phyloP scores from a whole-genome alignment of 1,140 invertebrate genomes.

The Drosophila albomicans region DNA sequence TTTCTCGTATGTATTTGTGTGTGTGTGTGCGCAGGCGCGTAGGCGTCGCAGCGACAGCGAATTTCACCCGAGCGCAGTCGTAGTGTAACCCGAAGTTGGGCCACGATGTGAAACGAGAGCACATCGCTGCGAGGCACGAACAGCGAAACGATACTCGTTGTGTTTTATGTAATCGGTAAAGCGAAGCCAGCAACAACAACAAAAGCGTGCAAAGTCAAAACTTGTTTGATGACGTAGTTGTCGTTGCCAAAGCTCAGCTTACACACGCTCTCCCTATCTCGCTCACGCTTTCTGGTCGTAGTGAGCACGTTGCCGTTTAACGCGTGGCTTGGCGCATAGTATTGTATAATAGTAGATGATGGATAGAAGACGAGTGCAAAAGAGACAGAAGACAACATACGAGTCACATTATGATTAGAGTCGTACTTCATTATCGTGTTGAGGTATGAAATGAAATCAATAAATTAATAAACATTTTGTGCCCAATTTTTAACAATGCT shows the following conservation, averaged over 20 bases:
- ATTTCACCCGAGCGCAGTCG: conserved; percentile 53
- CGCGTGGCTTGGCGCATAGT: conserved; percentile 62
- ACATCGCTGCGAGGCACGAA: conserved; percentile 55
- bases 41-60: conserved; percentile 28
- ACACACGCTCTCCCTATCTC: conserved; percentile 29
- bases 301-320: conserved; percentile 67
- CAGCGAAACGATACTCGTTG: conserved; percentile 27
- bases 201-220: conserved; percentile 50
- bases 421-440: conserved; percentile 33
- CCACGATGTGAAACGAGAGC: conserved; percentile 63
- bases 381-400: conserved; percentile 1
- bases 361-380: background rate
- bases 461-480: conserved; percentile 76
- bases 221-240: conserved; percentile 74
- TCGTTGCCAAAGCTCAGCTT: conserved; percentile 40
- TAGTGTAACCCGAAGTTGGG: conserved; percentile 26
- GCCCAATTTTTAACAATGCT: conserved; percentile 63
- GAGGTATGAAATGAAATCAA: conserved; percentile 66
- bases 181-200: conserved; percentile 35
- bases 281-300: conserved; percentile 29
- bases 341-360: conserved; percentile 68
- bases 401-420: conserved; percentile 24
- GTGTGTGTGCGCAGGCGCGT: conserved; percentile 48
- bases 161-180: conserved; percentile 74
- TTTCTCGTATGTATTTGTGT: conserved; percentile 34